These are phyloP conservation scores for Harpegnathos saltator DNA, from an alignment of 1,140 invertebrate species.

Conservation along the genomic window DNA sequence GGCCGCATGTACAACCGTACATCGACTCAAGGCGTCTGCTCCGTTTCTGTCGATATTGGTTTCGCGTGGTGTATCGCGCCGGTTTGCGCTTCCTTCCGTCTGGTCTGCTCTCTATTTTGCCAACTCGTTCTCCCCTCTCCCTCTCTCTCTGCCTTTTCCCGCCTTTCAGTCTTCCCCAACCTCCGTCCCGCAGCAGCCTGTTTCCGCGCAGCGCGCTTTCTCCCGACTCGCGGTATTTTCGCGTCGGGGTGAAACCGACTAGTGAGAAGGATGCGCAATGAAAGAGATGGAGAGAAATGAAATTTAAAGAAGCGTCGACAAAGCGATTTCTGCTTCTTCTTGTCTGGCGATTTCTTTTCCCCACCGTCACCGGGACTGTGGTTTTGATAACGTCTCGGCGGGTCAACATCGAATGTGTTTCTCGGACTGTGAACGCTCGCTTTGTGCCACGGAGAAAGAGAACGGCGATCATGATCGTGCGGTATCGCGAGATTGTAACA, in stretches of 20 bases:
- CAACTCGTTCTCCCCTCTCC: neutral
- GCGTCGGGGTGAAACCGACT: slow-evolving; percentile 24
- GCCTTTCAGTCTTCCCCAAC: neutral
- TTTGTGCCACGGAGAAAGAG: neutral
- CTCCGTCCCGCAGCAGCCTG: neutral
- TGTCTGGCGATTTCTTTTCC: neutral
- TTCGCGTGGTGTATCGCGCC: slow-evolving; percentile 2
- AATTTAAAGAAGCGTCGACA: slow-evolving; percentile 57
- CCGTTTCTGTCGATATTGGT: slow-evolving; percentile 44
- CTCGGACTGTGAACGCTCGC: neutral
- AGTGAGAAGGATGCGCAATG: neutral
- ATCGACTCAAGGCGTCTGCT: slow-evolving; percentile 36
- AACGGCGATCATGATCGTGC: neutral
- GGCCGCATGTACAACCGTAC: neutral
- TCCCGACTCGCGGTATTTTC: neutral
- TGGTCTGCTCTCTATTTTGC: slow-evolving; percentile 32
- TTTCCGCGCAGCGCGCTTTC: neutral
- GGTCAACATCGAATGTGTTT: neutral
- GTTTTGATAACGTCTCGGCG: slow-evolving; percentile 44
- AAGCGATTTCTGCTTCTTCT: slow-evolving; percentile 42
- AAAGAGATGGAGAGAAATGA: slow-evolving; percentile 28
- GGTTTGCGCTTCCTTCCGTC: slow-evolving; percentile 21
- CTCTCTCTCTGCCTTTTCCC: neutral
- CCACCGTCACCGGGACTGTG: slow-evolving; percentile 14
- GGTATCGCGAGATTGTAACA: neutral